phyloP scores from a whole-genome alignment of 2,888 invertebrate species.

The Tortricodes alternella region DNA sequence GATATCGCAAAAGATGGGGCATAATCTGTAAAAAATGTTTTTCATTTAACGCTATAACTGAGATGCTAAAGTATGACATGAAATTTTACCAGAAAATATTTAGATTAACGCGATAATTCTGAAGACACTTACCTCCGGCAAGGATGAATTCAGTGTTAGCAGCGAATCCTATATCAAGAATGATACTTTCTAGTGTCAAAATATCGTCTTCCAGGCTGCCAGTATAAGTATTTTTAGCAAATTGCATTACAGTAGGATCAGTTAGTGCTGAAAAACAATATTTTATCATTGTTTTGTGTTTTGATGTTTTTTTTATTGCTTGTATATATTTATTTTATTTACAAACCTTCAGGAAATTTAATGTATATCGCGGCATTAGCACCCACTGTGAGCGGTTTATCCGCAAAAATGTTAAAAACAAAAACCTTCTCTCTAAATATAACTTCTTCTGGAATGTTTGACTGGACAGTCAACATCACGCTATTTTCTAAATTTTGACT shows the following conservation, averaged over 20 bases:
- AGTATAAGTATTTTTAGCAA: conserved; percentile 53
- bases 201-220: conserved; percentile 46
- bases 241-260: conserved; percentile 50
- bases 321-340: not conserved
- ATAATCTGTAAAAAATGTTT: conserved; percentile 47
- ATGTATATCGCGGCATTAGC: conserved; percentile 53
- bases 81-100: not conserved
- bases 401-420: conserved; percentile 57
- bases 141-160: conserved; percentile 47
- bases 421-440: conserved; percentile 59
- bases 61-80: not conserved
- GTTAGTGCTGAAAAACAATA: conserved; percentile 55
- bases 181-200: conserved; percentile 46
- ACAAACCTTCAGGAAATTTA: conserved; percentile 49
- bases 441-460: conserved; percentile 55
- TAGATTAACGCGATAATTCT: not conserved
- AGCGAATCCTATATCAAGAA: conserved; percentile 51
- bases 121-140: conserved; percentile 49
- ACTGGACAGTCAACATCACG: conserved; percentile 41
- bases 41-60: not conserved
- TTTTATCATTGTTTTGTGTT: not conserved
- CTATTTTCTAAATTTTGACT: conserved; percentile 38
- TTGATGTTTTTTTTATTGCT: not conserved
- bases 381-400: conserved; percentile 54
- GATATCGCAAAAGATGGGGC: conserved; percentile 42